These are phyloP conservation scores for Rhinolophus sinicus DNA, from an alignment of 2,113 vertebrate species.

Conservation along the genomic window DNA sequence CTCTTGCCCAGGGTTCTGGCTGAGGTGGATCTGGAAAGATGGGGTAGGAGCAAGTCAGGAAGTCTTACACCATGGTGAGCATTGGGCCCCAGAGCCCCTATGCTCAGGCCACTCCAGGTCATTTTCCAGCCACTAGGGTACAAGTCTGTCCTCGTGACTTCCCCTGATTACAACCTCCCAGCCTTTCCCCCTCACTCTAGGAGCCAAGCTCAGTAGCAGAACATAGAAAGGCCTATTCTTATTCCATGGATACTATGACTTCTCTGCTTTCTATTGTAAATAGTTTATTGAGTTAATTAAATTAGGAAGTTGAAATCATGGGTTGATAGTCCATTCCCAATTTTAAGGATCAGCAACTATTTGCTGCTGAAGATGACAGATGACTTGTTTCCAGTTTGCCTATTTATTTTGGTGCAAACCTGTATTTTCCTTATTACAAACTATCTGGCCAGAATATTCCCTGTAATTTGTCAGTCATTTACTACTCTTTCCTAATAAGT, in stretches of 20 bases:
- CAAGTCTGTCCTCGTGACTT: neutral
- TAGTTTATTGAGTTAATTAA: neutral
- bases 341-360: neutral
- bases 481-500: neutral
- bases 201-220: neutral
- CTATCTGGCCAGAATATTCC: neutral
- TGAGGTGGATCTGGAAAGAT: neutral
- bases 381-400: neutral
- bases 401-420: slow-evolving; percentile 19
- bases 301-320: neutral
- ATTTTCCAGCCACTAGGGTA: neutral
- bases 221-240: slow-evolving; percentile 2
- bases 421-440: neutral
- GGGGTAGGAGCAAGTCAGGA: neutral
- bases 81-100: no score
- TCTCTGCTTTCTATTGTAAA: neutral
- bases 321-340: neutral
- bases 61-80: neutral
- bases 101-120: neutral
- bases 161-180: neutral
- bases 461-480: neutral
- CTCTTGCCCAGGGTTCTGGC: neutral
- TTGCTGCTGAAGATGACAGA: neutral
- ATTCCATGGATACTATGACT: neutral
- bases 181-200: neutral